Evolutionary conservation across 2,888 invertebrate genomes (phyloP).

Genomic region (Hemaris fuciformis): DNA sequence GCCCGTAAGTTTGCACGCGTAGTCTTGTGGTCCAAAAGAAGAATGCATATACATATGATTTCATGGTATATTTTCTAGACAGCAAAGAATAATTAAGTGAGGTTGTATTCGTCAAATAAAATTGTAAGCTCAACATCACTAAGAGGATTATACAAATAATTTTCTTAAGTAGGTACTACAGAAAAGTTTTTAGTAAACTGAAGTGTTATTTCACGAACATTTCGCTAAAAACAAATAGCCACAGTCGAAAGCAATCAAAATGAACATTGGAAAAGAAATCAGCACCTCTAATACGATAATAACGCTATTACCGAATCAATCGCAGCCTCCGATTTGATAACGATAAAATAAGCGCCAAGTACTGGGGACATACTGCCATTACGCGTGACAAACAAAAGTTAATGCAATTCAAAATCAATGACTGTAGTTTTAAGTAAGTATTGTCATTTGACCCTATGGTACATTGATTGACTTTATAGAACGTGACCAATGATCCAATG

Average conservation of each 20-base stretch:
- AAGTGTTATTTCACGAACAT: neutral
- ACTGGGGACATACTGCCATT: conserved; percentile 34
- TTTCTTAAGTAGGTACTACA: neutral
- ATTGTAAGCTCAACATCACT: neutral
- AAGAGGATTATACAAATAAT: neutral
- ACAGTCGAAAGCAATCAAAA: neutral
- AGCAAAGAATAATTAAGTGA: too few relatives aligned
- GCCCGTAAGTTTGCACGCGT: too few relatives aligned
- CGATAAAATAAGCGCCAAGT: conserved; percentile 35
- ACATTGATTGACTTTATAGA: too few relatives aligned
- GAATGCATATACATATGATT: too few relatives aligned
- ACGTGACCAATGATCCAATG: too few relatives aligned
- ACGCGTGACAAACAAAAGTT: conserved; percentile 16
- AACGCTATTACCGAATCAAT: conserved; percentile 59
- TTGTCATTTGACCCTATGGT: too few relatives aligned
- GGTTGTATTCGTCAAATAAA: too few relatives aligned
- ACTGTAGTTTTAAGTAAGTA: too few relatives aligned
- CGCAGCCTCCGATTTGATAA: conserved; percentile 47
- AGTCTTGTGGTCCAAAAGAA: too few relatives aligned
- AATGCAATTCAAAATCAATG: too few relatives aligned
- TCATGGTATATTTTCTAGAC: too few relatives aligned
- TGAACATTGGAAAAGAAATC: conserved; percentile 35
- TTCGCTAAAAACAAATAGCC: conserved; percentile 9
- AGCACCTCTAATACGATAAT: conserved; percentile 55
- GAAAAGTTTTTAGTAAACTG: neutral